A percentile compares a stretch with the other conserved stretches of the same genome.
phyloP scores from a whole-genome alignment of 2,888 invertebrate genomes.

The Heliconius sara region DNA sequence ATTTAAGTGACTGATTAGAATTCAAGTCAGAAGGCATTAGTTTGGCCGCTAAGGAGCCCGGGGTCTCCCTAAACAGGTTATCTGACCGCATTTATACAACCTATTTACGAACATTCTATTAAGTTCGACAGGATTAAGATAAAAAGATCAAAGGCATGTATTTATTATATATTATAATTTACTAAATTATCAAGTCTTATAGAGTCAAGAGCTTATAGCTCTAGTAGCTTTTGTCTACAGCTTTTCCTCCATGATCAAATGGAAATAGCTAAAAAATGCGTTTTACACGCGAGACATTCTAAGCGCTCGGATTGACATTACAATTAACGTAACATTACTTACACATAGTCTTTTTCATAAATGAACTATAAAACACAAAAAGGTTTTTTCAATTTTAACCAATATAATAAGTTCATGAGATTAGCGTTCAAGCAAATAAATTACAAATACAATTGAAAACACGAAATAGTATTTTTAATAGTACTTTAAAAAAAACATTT shows the following conservation, averaged over 20 bases:
- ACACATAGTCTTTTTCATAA: too few species aligned
- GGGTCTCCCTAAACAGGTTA: constrained; percentile 78
- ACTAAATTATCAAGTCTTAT: not conserved
- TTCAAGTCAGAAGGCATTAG: constrained; percentile 60
- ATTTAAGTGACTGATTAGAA: constrained; percentile 69
- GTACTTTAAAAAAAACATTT: not conserved
- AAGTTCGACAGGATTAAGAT: not conserved
- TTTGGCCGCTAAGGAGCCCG: constrained; percentile 58
- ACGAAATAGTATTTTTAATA: not conserved
- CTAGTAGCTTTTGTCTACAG: not conserved
- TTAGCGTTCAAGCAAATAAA: too few species aligned
- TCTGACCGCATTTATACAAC: constrained; percentile 77
- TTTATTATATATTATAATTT: not conserved
- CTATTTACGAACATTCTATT: constrained; percentile 58
- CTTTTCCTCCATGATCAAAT: not conserved
- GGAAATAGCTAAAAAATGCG: not conserved
- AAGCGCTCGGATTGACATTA: too few species aligned
- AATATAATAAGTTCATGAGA: not conserved
- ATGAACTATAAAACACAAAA: not conserved
- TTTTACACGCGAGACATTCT: too few species aligned
- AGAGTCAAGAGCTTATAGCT: too few species aligned
- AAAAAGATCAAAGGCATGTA: not conserved
- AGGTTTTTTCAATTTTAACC: not conserved
- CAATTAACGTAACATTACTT: too few species aligned
- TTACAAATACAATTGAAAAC: too few species aligned